Evolutionary conservation across 2,113 vertebrate genomes (phyloP).

Genomic region (Amblyornis subalaris): DNA sequence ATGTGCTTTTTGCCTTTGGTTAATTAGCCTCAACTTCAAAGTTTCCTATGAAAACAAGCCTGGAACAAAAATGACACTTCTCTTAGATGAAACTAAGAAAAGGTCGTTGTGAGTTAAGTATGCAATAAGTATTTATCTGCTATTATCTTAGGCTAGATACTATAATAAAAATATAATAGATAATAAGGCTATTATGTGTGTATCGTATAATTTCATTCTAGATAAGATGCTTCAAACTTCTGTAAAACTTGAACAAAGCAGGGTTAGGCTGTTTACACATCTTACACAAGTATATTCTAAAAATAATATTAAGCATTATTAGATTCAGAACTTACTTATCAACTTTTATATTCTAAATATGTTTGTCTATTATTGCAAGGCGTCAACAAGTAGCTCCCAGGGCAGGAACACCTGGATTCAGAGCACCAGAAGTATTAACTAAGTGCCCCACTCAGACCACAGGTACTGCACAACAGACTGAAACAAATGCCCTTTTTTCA

Average conservation of each 20-base stretch:
- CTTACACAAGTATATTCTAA: neutral
- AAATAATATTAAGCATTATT: neutral
- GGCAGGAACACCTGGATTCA: conserved; percentile 94
- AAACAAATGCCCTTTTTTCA: neutral
- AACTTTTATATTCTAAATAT: neutral
- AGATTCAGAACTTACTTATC: neutral
- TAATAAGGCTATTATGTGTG: neutral
- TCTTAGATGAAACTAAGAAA: neutral
- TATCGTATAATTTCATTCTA: neutral
- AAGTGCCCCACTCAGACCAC: conserved; percentile 94
- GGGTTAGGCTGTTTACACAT: neutral
- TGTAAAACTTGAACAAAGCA: neutral
- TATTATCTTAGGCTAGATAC: neutral
- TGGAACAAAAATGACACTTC: neutral
- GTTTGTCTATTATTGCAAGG: conserved; percentile 59
- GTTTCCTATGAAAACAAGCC: neutral
- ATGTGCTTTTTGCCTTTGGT: neutral
- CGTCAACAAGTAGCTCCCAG: conserved; percentile 91
- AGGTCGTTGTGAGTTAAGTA: neutral
- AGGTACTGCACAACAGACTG: conserved; percentile 65
- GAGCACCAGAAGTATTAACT: conserved; percentile 93
- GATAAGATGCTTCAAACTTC: neutral
- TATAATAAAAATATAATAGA: neutral
- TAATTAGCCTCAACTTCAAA: neutral
- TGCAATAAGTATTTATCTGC: neutral